Percentiles rank a stretch among this genome's conserved stretches.
Evolutionary conservation across 2,113 vertebrate species (phyloP).

Genomic region (Neogale vison): DNA sequence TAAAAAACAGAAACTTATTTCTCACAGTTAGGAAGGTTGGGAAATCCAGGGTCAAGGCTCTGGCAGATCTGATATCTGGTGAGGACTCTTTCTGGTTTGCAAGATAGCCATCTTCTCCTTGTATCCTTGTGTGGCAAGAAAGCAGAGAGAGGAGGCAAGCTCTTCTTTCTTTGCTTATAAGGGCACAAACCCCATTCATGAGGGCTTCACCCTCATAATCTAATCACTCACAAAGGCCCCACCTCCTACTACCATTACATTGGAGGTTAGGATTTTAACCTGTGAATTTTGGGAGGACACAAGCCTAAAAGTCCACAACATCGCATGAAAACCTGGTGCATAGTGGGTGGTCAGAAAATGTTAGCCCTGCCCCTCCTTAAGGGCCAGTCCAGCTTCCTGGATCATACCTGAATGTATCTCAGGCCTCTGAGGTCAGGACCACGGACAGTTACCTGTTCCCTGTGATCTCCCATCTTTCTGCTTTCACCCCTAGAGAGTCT

Average conservation of each 20-base stretch:
- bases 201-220: neutral
- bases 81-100: neutral
- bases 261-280: neutral
- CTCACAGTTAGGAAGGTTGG: neutral
- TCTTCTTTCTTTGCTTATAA: neutral
- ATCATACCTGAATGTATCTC: accelerated
- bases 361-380: neutral
- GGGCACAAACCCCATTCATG: neutral
- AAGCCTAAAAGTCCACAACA: neutral
- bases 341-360: neutral
- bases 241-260: neutral
- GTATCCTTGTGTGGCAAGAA: neutral
- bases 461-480: accelerated
- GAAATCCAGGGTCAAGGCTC: neutral
- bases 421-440: neutral
- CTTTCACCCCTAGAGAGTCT: accelerated
- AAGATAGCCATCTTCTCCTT: neutral
- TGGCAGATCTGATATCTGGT: neutral
- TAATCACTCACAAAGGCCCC: neutral
- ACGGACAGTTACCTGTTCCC: accelerated
- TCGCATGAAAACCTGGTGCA: neutral
- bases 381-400: neutral
- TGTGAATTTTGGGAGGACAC: neutral
- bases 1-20: neutral
- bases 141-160: neutral